Percentiles rank a stretch among this genome's conserved stretches.
phyloP scores from a whole-genome alignment of 2,888 invertebrate species.

The Danaus chrysippus region DNA sequence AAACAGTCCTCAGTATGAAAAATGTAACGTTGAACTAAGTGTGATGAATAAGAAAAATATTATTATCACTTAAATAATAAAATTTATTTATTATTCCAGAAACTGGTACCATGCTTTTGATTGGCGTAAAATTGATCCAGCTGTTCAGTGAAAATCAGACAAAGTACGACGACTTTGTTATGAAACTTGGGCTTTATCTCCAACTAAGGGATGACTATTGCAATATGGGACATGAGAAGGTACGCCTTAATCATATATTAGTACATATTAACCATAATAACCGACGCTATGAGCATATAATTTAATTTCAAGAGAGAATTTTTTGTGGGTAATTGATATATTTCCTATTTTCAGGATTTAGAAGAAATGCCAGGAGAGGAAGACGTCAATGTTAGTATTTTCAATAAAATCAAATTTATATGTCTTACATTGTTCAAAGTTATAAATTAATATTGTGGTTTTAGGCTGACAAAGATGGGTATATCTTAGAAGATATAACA shows the following conservation, averaged over 20 bases:
- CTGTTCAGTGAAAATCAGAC: conserved; percentile 20
- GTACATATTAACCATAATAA: not conserved
- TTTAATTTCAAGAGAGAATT: not conserved
- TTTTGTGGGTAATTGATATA: not conserved
- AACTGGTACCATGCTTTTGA: conserved; percentile 17
- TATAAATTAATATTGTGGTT: not conserved
- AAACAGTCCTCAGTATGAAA: not conserved
- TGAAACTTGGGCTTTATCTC: conserved; percentile 18
- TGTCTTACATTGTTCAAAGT: not conserved
- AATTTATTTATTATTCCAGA: conserved; percentile 18
- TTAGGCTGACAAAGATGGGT: conserved; percentile 82
- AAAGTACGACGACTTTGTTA: conserved; percentile 14
- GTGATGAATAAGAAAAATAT: not conserved
- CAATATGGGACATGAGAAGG: conserved; percentile 23
- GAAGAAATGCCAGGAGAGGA: conserved; percentile 6
- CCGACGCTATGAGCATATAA: not conserved
- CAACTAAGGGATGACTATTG: conserved; percentile 28
- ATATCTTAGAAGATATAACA: conserved; percentile 93
- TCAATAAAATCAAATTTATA: not conserved
- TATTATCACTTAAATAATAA: not conserved
- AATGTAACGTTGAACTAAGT: no score
- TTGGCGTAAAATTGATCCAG: conserved; percentile 19
- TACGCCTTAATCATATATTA: conserved; percentile 7
- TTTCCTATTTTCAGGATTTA: not conserved
- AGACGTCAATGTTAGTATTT: conserved; percentile 1